Base-by-base conservation (phyloP, 2,888 invertebrate genomes). In the Erebia aethiops region DNA sequence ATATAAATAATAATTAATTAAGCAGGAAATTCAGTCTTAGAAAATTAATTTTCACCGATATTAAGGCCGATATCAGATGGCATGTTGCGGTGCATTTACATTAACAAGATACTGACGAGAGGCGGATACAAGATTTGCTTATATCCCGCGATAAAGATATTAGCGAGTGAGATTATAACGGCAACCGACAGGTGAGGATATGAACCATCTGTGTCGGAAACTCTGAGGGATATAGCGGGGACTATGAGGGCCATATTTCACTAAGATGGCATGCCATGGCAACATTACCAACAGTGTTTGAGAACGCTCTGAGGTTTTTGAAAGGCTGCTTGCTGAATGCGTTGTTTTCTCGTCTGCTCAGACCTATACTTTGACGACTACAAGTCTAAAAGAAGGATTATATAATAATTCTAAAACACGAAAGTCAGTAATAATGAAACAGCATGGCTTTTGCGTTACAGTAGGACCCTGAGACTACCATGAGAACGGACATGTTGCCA, bases 181-280 rank as follows among this genome's bases (percentile, higher is more conserved):
- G 88, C 81, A 84, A 76, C 77, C 79, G 87, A 85, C 87, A 87
- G 87, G 86, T 87, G 87, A 84, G 79, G 80, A 86, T 84, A 84
- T 83, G 83, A 83, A 81, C 82, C 79, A 82, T 81, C 79, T 79
- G 78, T 76, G 78, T 79, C 86, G 83, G 83, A 81, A 83, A 82
- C 81, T 78, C 79, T 75, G 76, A 75, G 84, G 83, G 78, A 81
- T 87, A 87, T 87, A 87, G 41, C n/a, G 80, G 79, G 82, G 81
- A 82, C 79, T 75, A 77, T 35, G 18, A 49, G 46, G 21, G 21
- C 14, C 62, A 62, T 62, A 49, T 49, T 18, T 62, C 62, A 62
- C 62, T 62, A 21, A 62, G 21, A 49, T 21, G 3, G 1, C 26
- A 26, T 26, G 26, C 60, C 10, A 43, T 5, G 57, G 5, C 60